Conservation (phyloP, 2,797 vertebrate species). For the Gastrophryne carolinensis region DNA sequence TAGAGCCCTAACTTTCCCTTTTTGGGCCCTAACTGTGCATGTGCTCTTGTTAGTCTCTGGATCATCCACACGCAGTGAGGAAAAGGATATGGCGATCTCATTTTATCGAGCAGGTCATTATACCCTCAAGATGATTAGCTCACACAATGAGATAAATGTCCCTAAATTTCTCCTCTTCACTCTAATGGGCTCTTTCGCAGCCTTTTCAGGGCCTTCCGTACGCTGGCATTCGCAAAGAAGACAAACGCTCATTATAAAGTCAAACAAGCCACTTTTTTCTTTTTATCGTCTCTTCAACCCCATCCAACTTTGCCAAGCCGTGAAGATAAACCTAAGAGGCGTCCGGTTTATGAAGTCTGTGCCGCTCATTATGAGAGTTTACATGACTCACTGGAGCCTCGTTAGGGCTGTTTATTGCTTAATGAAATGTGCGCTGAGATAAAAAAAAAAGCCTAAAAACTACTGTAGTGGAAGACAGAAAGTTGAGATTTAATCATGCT, state of each 20-base stretch:
- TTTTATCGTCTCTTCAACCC: not conserved
- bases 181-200: not conserved
- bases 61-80: no score
- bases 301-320: not conserved
- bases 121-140: conserved; percentile 3
- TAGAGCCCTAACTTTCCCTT: not conserved
- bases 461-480: not conserved
- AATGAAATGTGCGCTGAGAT: conserved; percentile 28
- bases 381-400: conserved; percentile 36
- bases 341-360: not conserved
- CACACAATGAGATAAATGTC: not conserved
- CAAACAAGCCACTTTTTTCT: not conserved
- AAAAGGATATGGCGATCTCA: no score
- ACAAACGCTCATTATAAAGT: conserved; percentile 1
- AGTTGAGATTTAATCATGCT: not conserved
- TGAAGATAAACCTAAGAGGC: conserved; percentile 11
- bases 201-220: not conserved
- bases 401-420: conserved; percentile 45
- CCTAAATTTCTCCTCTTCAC: not conserved
- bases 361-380: conserved; percentile 3
- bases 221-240: not conserved
- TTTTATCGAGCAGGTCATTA: not conserved
- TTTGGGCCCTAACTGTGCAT: no score
- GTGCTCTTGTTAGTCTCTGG: not conserved
- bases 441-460: not conserved